Evolutionary conservation across 2,113 vertebrate species (phyloP).

Genomic region (Alligator sinensis): DNA sequence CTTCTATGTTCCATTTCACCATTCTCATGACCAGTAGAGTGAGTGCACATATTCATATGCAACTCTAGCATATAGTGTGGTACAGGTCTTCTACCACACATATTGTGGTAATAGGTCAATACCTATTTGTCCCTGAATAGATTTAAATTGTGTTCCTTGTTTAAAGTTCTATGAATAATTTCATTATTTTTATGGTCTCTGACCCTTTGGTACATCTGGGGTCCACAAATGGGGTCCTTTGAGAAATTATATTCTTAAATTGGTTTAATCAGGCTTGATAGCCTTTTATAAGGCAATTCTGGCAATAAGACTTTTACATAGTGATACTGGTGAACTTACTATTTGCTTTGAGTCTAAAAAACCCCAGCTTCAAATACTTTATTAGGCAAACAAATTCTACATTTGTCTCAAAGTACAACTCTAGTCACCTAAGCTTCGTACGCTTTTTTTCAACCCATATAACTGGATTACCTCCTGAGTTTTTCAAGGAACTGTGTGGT

Average conservation of each 20-base stretch:
- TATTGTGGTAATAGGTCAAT: too few species aligned
- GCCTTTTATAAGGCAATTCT: background rate
- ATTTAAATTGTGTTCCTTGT: background rate
- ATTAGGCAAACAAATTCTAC: background rate
- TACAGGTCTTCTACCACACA: too few species aligned
- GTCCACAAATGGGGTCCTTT: background rate
- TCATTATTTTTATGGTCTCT: background rate
- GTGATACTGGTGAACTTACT: background rate
- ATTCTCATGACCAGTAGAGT: background rate
- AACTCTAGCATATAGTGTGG: background rate
- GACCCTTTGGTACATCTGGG: background rate
- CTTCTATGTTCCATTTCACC: rapidly evolving
- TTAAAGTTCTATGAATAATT: background rate
- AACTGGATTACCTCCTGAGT: background rate
- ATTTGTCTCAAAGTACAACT: background rate
- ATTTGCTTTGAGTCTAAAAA: background rate
- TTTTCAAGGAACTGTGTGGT: slow-evolving; percentile 29
- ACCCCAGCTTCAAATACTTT: background rate
- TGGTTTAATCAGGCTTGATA: background rate
- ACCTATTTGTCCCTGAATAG: background rate
- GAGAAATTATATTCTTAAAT: background rate
- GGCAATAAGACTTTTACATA: rapidly evolving
- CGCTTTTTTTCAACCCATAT: background rate
- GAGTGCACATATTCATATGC: background rate
- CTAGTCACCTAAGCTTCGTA: background rate